phyloP scores from a whole-genome alignment of 1,140 invertebrate species.

The Procambarus clarkii region DNA sequence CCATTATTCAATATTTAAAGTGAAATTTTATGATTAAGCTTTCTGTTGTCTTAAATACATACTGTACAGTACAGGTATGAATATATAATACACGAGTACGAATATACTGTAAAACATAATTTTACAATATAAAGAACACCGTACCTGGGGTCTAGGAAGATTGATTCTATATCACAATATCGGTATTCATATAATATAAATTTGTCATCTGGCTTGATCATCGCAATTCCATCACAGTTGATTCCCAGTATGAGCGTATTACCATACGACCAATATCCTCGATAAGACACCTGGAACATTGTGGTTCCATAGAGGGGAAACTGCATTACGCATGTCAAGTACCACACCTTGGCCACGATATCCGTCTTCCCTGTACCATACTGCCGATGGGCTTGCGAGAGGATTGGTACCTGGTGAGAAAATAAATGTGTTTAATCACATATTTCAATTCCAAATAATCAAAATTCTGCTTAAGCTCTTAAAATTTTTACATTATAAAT shows the following conservation, averaged over 20 bases:
- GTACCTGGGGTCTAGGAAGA: conserved; percentile 88
- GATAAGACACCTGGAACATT: conserved; percentile 92
- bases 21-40: no score
- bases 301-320: conserved; percentile 96
- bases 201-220: conserved; percentile 93
- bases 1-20: no score
- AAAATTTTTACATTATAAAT: no score
- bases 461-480: no score
- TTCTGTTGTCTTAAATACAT: no score
- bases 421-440: background rate
- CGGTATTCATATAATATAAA: conserved; percentile 92
- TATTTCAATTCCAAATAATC: no score
- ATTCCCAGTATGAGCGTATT: conserved; percentile 86
- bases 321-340: conserved; percentile 97
- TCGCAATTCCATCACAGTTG: conserved; percentile 91
- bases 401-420: conserved; percentile 82
- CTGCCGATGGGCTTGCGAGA: conserved; percentile 90
- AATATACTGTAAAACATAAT: no score
- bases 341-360: conserved; percentile 93
- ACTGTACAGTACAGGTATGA: no score
- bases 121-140: background rate
- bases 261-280: conserved; percentile 93
- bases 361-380: conserved; percentile 94
- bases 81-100: no score
- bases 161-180: conserved; percentile 91